Evolutionary conservation across 2,888 invertebrate species (phyloP), one percentile per base, ranked within the genome.

Genomic region (Panorpa germanica): DNA sequence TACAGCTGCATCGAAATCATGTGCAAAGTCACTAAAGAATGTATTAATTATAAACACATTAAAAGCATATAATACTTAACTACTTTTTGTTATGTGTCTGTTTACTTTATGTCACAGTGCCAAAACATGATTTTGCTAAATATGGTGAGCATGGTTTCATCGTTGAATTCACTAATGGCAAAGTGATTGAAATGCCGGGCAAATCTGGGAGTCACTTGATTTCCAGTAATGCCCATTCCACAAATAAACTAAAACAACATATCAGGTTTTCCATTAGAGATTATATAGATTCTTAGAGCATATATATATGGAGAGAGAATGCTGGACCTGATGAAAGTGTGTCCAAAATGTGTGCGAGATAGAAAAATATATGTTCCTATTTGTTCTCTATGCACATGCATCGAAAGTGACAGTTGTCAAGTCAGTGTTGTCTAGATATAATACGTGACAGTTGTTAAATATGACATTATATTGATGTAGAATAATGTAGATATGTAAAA

Each of bases 1-100:
- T 32, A 88, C 82, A 44, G 83, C 85, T 0, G 86, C 81, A 57
- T 90, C 85, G 50, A 93, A 93, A 34, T 90, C 90, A 52, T 85
- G 86, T 8, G 85, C 76, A 55, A 93, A 95, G 5, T 90, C 91
- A 48, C 85, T 82, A 53, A 32, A 57, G 55, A 37, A 36, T 35
- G 30, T 13, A 28, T 3, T 14, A 25, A 13, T 9, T 19, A 24
- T 32, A 13, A 18, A 14, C 15, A 13, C 2, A 17, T 13, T 7
- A 4, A 31, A 15, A 25, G 15, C 12, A 15, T n/a, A 16, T 18
- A 20, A 17, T 18, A 23, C 16, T 28, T 13, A 32, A 32, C 9
- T 14, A 20, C 17, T 9, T n/a, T n/a, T n/a, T n/a, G n/a, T n/a
- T n/a, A n/a, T n/a, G n/a, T n/a, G n/a, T 19, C n/a, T 13, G 28